phyloP scores from a whole-genome alignment of 2,888 invertebrate genomes.

The Himalopsyche kuldschensis region DNA sequence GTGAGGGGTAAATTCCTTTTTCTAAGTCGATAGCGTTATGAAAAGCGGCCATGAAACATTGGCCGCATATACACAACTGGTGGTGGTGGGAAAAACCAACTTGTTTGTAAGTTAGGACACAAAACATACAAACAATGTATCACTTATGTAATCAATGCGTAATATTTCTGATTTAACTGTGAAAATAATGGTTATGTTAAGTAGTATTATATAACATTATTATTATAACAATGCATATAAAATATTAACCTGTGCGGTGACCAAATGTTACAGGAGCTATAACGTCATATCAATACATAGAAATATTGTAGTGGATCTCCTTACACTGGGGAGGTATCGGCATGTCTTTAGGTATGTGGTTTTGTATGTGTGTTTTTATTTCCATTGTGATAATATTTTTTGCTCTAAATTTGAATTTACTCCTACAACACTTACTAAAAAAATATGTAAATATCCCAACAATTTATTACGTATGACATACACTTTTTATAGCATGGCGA shows the following conservation, averaged over 20 bases:
- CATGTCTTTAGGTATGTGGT: background rate
- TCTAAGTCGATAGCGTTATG: no score
- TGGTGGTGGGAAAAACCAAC: no score
- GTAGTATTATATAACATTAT: background rate
- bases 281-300: background rate
- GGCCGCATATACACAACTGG: no score
- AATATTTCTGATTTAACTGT: no score
- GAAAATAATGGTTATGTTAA: no score
- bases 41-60: no score
- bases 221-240: no score
- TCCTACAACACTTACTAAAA: background rate
- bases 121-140: no score
- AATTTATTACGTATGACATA: background rate
- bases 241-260: background rate
- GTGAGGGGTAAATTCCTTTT: no score
- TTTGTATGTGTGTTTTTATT: background rate
- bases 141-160: no score
- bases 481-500: no score
- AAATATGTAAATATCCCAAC: background rate
- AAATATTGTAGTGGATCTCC: background rate
- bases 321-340: background rate
- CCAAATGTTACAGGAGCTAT: background rate
- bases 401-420: background rate
- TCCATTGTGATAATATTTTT: background rate
- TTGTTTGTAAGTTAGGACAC: no score